Conservation (phyloP, 1,140 invertebrate species). For the Cotesia glomerata region DNA sequence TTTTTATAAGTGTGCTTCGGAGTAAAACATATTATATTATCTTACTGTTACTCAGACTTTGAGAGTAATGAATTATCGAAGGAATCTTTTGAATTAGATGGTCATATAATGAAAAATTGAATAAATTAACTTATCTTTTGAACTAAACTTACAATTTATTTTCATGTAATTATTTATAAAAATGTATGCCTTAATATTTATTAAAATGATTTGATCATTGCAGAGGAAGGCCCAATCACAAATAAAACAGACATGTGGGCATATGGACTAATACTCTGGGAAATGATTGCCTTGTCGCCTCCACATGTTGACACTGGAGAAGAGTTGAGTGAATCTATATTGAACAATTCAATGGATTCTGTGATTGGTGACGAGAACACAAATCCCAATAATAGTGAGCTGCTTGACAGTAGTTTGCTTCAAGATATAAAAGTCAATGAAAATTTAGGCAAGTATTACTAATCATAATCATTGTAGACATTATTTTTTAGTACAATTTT, state of each 20-base stretch:
- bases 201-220: background rate
- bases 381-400: conserved; percentile 14
- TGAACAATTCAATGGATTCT: conserved; percentile 34
- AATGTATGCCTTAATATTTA: background rate
- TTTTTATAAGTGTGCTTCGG: too few relatives aligned
- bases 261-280: conserved; percentile 79
- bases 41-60: too few relatives aligned
- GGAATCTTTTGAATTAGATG: too few relatives aligned
- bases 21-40: too few relatives aligned
- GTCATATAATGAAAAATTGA: too few relatives aligned
- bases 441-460: background rate
- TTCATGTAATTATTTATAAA: background rate
- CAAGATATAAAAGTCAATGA: conserved; percentile 23
- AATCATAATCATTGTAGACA: background rate
- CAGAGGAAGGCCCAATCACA: conserved; percentile 66
- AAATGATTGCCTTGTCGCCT: conserved; percentile 76
- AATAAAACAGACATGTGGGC: conserved; percentile 82
- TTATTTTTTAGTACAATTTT: conserved; percentile 11
- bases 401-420: conserved; percentile 37
- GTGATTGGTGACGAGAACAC: conserved; percentile 39
- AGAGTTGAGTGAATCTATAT: conserved; percentile 43
- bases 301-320: conserved; percentile 66
- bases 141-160: too few relatives aligned
- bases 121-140: too few relatives aligned
- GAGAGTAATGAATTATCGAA: too few relatives aligned